These are phyloP conservation scores for Drosophila acutilabella DNA, from an alignment of 2,888 invertebrate genomes.

Conservation along the genomic window DNA sequence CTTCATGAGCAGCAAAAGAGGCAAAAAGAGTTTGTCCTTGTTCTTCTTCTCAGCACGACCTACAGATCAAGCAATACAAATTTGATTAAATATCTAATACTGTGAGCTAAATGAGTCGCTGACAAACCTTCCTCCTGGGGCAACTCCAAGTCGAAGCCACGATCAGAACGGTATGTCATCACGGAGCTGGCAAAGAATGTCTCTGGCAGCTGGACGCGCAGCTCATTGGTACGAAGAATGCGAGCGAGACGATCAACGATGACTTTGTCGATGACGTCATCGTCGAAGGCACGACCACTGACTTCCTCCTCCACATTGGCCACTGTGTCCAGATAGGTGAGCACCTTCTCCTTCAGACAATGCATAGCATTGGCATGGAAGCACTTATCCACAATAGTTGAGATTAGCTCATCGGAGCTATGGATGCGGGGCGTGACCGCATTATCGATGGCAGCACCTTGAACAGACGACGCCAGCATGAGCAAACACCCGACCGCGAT, in stretches of 20 bases:
- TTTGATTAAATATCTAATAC: not conserved
- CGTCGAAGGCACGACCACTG: constrained; percentile 87
- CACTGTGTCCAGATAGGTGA: constrained; percentile 90
- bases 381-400: constrained; percentile 90
- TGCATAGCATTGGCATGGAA: constrained; percentile 89
- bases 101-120: not conserved
- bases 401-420: constrained; percentile 89
- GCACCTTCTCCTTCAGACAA: constrained; percentile 92
- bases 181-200: constrained; percentile 89
- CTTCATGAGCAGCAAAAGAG: constrained; percentile 91
- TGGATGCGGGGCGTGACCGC: constrained; percentile 87
- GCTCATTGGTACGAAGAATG: constrained; percentile 90
- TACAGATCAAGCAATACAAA: constrained; percentile 80
- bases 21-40: constrained; percentile 93
- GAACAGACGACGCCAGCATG: constrained; percentile 86
- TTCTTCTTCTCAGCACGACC: constrained; percentile 91
- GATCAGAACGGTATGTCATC: constrained; percentile 88
- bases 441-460: constrained; percentile 86
- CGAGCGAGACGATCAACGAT: constrained; percentile 90
- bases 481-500: constrained; percentile 86
- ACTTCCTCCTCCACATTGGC: constrained; percentile 87
- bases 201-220: constrained; percentile 90
- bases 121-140: constrained; percentile 85
- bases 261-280: constrained; percentile 89
- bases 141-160: constrained; percentile 88